A percentile compares a stretch with the other conserved stretches of the same genome.
Conservation (phyloP, 2,113 vertebrate species). For the Zosterops borbonicus region DNA sequence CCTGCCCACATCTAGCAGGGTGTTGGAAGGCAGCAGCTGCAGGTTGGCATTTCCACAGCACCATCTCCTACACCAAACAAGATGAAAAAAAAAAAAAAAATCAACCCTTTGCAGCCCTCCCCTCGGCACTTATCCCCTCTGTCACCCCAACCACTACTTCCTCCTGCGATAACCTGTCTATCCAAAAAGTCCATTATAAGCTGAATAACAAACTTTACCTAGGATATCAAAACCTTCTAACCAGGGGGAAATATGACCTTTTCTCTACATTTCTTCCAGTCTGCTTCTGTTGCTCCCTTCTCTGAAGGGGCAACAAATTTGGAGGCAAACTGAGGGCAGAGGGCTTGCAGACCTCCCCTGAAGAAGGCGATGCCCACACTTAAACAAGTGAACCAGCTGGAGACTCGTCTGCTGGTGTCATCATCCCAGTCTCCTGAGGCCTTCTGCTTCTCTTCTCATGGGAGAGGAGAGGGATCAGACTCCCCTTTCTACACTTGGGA, state of each 20-base stretch:
- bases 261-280: neutral
- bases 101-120: neutral
- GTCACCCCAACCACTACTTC: neutral
- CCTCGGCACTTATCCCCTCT: neutral
- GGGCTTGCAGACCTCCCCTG: neutral
- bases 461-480: neutral
- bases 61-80: neutral
- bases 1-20: neutral
- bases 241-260: neutral
- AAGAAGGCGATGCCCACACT: neutral
- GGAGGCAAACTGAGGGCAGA: neutral
- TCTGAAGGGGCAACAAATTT: neutral
- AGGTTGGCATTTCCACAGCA: neutral
- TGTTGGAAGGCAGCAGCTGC: neutral
- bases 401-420: fast-evolving
- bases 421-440: neutral
- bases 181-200: neutral
- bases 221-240: neutral
- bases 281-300: neutral
- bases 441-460: neutral
- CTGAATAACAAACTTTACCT: neutral
- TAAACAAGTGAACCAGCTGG: neutral
- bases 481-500: neutral
- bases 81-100: neutral
- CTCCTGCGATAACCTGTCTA: neutral